phyloP scores from a whole-genome alignment of 2,797 vertebrate species.

The Molothrus aeneus region DNA sequence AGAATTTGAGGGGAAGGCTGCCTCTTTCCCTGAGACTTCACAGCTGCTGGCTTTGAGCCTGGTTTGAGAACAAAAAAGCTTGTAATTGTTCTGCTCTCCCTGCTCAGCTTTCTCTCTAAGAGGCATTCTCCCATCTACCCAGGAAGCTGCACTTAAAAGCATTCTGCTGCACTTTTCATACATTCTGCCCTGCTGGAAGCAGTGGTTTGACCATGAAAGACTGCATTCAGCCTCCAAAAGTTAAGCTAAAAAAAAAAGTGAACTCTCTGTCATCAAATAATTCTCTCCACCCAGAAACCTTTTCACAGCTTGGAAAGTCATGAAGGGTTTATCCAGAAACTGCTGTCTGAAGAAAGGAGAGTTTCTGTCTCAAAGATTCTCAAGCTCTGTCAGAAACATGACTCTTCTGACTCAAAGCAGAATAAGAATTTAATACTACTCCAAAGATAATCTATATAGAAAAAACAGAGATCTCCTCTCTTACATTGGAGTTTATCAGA shows the following conservation, averaged over 20 bases:
- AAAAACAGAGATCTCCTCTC: not conserved
- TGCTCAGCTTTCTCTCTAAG: not conserved
- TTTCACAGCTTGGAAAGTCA: not conserved
- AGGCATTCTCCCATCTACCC: not conserved
- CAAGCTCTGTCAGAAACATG: not conserved
- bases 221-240: not conserved
- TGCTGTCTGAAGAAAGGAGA: not conserved
- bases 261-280: not conserved
- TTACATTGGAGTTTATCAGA: not conserved
- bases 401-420: not conserved
- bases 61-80: not conserved
- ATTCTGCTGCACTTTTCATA: not conserved
- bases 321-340: not conserved
- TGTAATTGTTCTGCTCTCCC: not conserved
- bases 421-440: not conserved
- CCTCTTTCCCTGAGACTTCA: constrained; percentile 50
- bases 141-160: not conserved
- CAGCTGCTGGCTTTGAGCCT: constrained; percentile 25
- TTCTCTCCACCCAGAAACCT: not conserved
- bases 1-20: not conserved
- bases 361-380: not conserved
- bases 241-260: not conserved
- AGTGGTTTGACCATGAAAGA: not conserved
- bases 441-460: not conserved
- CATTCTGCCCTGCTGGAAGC: not conserved